These are phyloP conservation scores for Catocala sponsa DNA, from an alignment of 2,888 invertebrate genomes.

Conservation along the genomic window DNA sequence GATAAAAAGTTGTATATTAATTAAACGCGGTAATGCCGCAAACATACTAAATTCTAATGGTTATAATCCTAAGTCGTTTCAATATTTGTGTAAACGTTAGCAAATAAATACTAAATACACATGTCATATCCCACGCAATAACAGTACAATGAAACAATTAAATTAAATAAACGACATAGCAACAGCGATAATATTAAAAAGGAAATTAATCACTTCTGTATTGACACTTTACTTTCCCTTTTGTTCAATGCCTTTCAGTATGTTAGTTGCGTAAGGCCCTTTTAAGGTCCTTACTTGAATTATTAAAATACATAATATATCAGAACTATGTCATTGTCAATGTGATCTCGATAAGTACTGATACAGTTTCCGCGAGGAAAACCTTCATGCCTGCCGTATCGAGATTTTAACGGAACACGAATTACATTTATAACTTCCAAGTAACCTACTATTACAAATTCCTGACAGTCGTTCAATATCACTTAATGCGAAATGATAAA, in stretches of 20 bases:
- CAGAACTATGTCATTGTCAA: constrained; percentile 60
- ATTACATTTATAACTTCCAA: constrained; percentile 25
- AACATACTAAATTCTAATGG: no score
- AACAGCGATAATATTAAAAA: not conserved
- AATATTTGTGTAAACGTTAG: no score
- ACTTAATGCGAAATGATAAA: constrained; percentile 25
- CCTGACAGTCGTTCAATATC: constrained; percentile 19
- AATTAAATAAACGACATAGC: not conserved
- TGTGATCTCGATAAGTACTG: constrained; percentile 22
- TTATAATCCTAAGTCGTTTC: no score
- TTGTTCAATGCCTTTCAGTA: constrained; percentile 37
- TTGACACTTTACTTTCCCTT: constrained; percentile 41
- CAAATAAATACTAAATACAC: no score
- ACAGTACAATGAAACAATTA: no score
- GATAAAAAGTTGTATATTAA: no score
- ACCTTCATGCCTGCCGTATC: constrained; percentile 64
- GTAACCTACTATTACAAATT: constrained; percentile 31
- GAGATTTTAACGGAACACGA: constrained; percentile 57
- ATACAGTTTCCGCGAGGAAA: constrained; percentile 65
- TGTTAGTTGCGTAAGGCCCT: constrained; percentile 37
- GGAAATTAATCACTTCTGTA: constrained; percentile 2
- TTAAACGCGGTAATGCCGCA: no score
- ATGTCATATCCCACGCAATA: no score
- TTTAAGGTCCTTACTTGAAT: constrained; percentile 41
- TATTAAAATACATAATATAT: constrained; percentile 36